phyloP scores from a whole-genome alignment of 2,888 invertebrate species.

The Pristionchus exspectatus region DNA sequence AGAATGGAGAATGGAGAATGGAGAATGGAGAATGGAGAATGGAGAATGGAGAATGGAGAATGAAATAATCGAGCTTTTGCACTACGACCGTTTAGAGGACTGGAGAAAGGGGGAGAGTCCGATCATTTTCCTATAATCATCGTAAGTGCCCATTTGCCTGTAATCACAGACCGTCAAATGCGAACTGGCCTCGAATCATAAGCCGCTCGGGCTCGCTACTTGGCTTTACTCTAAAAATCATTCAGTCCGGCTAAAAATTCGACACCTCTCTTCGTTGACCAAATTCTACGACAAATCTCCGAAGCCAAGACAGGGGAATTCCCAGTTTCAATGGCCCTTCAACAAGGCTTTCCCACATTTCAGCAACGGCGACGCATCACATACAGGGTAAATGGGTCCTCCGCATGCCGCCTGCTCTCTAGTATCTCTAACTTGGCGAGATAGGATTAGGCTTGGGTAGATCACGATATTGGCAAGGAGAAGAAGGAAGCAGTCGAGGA shows the following conservation, averaged over 20 bases:
- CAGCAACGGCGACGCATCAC: slow-evolving; percentile 1
- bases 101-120: not conserved
- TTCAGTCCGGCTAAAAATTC: not conserved
- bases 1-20: too few relatives aligned
- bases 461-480: not conserved
- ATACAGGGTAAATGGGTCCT: not conserved
- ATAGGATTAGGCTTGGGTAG: not conserved
- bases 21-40: too few relatives aligned
- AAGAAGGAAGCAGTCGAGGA: not conserved
- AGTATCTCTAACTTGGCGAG: not conserved
- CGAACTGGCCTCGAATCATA: not conserved
- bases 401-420: not conserved
- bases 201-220: not conserved
- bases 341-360: not conserved
- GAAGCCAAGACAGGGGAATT: not conserved
- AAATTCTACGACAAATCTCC: not conserved
- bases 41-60: too few relatives aligned
- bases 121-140: slow-evolving; percentile 3
- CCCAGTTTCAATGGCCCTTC: slow-evolving; percentile 1
- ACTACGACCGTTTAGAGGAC: not conserved
- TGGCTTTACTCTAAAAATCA: too few relatives aligned
- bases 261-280: not conserved
- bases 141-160: not conserved
- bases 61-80: not conserved
- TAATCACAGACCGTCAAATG: not conserved